These are phyloP conservation scores for Synergus gifuensis DNA, from an alignment of 2,888 invertebrate genomes.

Conservation along the genomic window DNA sequence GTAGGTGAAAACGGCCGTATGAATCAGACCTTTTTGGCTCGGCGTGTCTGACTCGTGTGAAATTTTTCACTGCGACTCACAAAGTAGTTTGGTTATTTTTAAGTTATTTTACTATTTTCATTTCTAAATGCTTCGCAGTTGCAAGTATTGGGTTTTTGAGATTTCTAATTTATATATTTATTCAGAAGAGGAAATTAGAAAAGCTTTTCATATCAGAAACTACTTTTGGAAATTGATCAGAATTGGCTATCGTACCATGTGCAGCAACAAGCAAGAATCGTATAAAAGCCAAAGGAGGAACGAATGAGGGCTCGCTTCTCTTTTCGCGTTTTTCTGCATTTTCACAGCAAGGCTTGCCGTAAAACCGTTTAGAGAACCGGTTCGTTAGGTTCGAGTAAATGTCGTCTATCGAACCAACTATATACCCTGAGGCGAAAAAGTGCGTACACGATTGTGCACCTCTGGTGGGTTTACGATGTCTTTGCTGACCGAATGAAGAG, in stretches of 20 bases:
- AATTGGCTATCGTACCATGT: background rate
- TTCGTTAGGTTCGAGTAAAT: slow-evolving; percentile 33
- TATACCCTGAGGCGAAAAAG: slow-evolving; percentile 17
- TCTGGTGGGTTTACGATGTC: background rate
- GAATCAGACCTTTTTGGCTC: background rate
- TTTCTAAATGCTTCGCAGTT: too few species aligned
- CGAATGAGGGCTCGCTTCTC: background rate
- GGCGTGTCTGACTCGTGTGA: background rate
- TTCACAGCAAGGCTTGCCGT: background rate
- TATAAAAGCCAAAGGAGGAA: slow-evolving; percentile 14
- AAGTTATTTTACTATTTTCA: too few species aligned
- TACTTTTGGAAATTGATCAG: background rate
- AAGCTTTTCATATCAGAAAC: background rate
- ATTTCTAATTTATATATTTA: background rate
- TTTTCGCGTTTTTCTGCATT: slow-evolving; percentile 1
- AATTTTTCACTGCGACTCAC: background rate
- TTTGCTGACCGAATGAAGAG: slow-evolving; percentile 15
- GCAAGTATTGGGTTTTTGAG: too few species aligned
- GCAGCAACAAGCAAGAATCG: background rate
- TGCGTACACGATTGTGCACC: slow-evolving; percentile 20
- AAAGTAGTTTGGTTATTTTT: background rate
- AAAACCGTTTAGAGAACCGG: slow-evolving; percentile 37
- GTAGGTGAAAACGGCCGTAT: background rate
- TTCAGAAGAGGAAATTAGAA: background rate
- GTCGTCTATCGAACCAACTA: slow-evolving; percentile 26